Base-by-base conservation (phyloP, 1,140 invertebrate genomes). In the Drosophila lini region DNA sequence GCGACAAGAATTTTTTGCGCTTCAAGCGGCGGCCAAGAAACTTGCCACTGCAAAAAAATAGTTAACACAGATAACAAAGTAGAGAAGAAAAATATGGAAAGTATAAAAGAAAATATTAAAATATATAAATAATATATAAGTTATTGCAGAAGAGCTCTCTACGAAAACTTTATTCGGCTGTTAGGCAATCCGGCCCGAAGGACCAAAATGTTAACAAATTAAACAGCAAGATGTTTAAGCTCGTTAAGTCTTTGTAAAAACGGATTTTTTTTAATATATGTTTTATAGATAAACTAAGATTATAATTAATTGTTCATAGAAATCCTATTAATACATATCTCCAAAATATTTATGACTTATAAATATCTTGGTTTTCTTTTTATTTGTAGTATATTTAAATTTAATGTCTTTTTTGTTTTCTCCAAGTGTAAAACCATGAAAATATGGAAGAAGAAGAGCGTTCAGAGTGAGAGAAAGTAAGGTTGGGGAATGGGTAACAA, bases 1-100 rank as follows among this genome's bases (percentile, higher is more conserved):
- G 78, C 78, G 78, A 77, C 78, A 81, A 73, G 78, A 81, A 81
- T 81, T 77, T 76, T 76, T 77, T 71, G 65, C 56, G 71, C 69
- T 78, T 59, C 52, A 42, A 69, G 62, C 41, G 55, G 48, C 47
- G 55, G 69, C 70, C 67, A 71, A 74, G 56, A 73, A 71, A 61
- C 16, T 38, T 13, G 8, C 1, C 61, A 69, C 62, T 69, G 47
- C 9, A 9, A 16, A 15, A 44, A 69, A 36, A 45, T n/a, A 4
- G 0, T 28, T 28, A 13, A 25, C 3, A 22, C 4, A 56, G 6
- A 7, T 4, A 22, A 34, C 3, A 11, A 53, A 31, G n/a, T 19
- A 31, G 5, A 25, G 2, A 19, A 3, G 34, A 28, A 8, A 40
- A 41, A 41, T 15, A 16, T 32, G 6, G 1, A 11, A 40, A 11